Evolutionary conservation across 2,888 invertebrate genomes (phyloP), one percentile per base, ranked within the genome.

Genomic region (Lasius fuliginosus): DNA sequence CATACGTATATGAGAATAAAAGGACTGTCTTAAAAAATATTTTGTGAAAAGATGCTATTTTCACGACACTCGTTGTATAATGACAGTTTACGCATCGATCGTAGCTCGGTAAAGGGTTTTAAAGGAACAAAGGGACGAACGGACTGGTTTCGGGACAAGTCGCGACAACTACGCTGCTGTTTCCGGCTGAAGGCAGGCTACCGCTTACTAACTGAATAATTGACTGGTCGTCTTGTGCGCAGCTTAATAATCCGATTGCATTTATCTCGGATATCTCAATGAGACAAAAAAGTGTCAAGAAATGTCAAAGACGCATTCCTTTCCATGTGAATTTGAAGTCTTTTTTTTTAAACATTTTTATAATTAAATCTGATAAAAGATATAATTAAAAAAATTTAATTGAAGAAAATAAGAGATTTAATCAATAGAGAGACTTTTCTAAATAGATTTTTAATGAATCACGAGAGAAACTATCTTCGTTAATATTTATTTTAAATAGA

Each of bases 111-210:
- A 27, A 71, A 86, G 73, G 75, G 81, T 75, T 86, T 77, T 82
- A 46, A 56, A 74, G 60, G 84, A 82, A 86, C 86, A 86, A 88
- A 88, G 83, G 73, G 82, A 81, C 49, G 73, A 87, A 83, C 81
- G 83, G 85, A 91, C 91, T 91, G 91, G 91, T 91, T 91, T 85
- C 71, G 67, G 82, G 85, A 40, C 77, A 75, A 65, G 81, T 83
- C 68, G 65, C 58, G 87, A 86, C 86, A 76, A 85, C 76, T 83
- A 85, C 76, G 73, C 68, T 62, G 84, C 83, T 82, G 84, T 81
- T 86, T 86, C 85, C 86, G 86, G 86, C 73, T 82, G 58, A 85
- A 40, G 53, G 36, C 27, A 77, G 42, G 23, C 83, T 60, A 2
- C 53, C 27, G 33, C 58, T 79, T 69, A 69, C 33, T 46, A 81